Evolutionary conservation across 2,888 invertebrate species (phyloP), one percentile per base, ranked within the genome.

Genomic region (Platycheirus albimanus): DNA sequence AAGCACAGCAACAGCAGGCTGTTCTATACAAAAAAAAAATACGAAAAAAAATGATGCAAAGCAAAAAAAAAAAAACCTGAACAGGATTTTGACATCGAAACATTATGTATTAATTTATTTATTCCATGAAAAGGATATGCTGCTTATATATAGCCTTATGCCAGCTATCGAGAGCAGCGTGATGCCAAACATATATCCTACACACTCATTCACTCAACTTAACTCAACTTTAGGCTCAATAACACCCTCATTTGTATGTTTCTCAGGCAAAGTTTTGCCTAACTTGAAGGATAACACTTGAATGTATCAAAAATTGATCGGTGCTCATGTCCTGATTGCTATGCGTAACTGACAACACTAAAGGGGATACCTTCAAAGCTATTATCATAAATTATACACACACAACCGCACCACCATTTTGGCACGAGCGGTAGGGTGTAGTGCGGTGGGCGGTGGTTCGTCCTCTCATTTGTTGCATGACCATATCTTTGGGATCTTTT

Each of bases 241-340:
- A 64, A 28, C 19, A 52, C 69, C 58, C 83, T 83, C 83, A 83
- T 83, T 83, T 78, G 83, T 83, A 83, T 83, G 72, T 83, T 72
- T 63, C 83, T 83, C 83, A 78, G 78, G 83, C 83, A 67, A 69
- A 61, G 54, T 54, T 77, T 52, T 71, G 71, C 71, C 61, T 67
- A 71, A 71, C 71, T 71, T 66, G 71, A 77, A 81, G 78, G 72
- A 69, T 78, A 83, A 77, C 83, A 83, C 83, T 83, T 78, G 83
- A 78, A 83, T 83, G 74, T 78, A 83, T 83, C 83, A 83, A 83
- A 83, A 83, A 83, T 83, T 78, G 83, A 83, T 83, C 78, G 83
- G 74, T 74, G 69, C 78, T 83, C 78, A 74, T 72, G 78, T 67
- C 78, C 78, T 83, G 83, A 78, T 83, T 83, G 83, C 78, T 83